A percentile compares a stretch with the other conserved stretches of the same genome.
phyloP scores from a whole-genome alignment of 2,113 vertebrate species.

The Cyphomyrus plagiostoma region DNA sequence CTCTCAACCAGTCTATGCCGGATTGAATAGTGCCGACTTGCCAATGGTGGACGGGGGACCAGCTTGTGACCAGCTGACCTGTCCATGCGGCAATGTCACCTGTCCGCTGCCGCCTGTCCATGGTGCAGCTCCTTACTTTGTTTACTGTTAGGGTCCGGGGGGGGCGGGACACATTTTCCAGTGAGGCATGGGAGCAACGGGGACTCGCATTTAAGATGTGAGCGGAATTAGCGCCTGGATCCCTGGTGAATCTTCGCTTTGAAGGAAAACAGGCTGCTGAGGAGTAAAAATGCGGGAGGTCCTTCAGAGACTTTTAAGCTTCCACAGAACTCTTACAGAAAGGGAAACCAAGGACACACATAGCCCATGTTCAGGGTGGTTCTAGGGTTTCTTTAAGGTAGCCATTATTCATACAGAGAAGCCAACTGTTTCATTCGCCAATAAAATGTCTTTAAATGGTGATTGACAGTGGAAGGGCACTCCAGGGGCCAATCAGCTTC shows the following conservation, averaged over 20 bases:
- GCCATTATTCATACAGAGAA: background rate
- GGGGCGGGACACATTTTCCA: background rate
- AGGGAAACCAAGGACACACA: background rate
- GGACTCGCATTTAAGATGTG: background rate
- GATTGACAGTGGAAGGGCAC: background rate
- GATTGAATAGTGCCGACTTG: too few relatives aligned
- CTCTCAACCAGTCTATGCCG: background rate
- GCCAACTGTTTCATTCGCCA: background rate
- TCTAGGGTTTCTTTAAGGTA: background rate
- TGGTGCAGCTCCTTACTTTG: background rate
- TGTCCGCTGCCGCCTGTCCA: background rate
- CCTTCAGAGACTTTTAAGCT: slow-evolving; percentile 1
- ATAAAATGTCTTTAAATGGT: background rate
- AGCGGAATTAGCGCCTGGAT: background rate
- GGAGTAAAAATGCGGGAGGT: background rate
- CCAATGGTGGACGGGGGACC: background rate
- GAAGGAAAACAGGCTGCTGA: background rate
- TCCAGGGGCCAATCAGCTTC: background rate
- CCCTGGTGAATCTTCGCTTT: background rate
- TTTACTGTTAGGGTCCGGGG: too few relatives aligned
- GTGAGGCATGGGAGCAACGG: background rate
- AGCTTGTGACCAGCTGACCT: background rate
- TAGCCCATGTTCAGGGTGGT: background rate
- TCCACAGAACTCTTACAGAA: background rate
- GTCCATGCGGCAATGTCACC: background rate